Percentiles rank a stretch among this genome's conserved stretches.
Conservation (phyloP, 2,888 invertebrate genomes). For the Ecdyonurus torrentis region DNA sequence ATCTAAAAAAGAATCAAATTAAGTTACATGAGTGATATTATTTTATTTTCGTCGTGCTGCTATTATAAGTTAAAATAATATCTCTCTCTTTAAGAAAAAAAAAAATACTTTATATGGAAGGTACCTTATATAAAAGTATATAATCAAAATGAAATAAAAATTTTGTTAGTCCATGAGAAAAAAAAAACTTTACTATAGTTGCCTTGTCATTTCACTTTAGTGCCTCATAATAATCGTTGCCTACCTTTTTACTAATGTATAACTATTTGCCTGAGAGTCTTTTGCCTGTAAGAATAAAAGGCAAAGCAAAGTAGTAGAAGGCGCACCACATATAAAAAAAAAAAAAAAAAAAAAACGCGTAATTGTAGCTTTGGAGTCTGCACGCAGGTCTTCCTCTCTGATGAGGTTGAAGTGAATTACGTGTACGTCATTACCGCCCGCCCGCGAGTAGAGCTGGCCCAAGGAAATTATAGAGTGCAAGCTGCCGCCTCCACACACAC, state of each 20-base stretch:
- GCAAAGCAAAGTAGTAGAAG: background rate
- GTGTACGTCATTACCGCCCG: background rate
- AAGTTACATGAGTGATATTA: background rate
- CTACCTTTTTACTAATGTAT: background rate
- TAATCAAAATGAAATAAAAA: background rate
- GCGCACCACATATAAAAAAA: background rate
- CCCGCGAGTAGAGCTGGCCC: background rate
- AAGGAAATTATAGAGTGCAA: background rate
- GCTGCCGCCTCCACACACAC: no score
- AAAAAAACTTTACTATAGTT: background rate
- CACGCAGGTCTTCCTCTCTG: background rate
- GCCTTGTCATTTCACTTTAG: background rate
- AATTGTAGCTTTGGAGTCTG: background rate
- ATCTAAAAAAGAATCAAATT: background rate
- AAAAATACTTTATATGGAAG: background rate
- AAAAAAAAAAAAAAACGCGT: no score
- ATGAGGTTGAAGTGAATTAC: no score
- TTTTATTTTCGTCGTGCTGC: background rate
- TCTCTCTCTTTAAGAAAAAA: no score
- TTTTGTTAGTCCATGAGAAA: background rate
- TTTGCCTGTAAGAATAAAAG: background rate
- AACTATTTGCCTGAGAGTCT: background rate
- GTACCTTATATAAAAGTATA: background rate
- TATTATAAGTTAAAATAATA: background rate
- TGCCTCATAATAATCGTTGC: background rate